Base-by-base conservation (phyloP, 2,113 vertebrate species). In the Stigmatopora nigra region DNA sequence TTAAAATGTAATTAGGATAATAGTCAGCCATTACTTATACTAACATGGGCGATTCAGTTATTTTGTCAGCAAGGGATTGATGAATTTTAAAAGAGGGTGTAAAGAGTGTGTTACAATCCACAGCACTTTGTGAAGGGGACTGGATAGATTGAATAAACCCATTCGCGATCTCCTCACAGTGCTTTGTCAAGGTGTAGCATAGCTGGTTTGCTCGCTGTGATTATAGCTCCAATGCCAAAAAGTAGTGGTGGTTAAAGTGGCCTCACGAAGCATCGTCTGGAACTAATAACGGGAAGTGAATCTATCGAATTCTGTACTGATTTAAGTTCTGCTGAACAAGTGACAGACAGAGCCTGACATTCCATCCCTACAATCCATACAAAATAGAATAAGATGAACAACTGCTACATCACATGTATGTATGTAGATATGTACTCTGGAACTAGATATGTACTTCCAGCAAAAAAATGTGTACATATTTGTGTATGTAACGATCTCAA, bases 1-100 rank as follows among this genome's bases (percentile, higher is more conserved):
- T 35, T 59, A 15, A 60, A 61, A 65, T 59, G 16, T 38, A 67
- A 70, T 56, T 49, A 35, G 51, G n/a, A n/a, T 61, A 19, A 20
- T 10, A 55, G 47, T 64, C 58, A 8, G 61, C 15, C 15, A 7
- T 36, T 22, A 41, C 12, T 41, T 41, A 14, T 53, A 13, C 8
- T 12, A 41, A 38, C 36, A 59, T 60, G 57, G 36, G 4, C 9
- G 16, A 41, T 41, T 41, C 38, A 4, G 36, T 41, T 19, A 44
- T 60, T 60, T 31, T 13, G 10, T 41, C 36, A 19, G 35, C 17
- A 41, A 41, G 35, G 16, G 36, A 60, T 60, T 60, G n/a, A 45
- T 22, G 41, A 44, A 61, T 45, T 61, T 61, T 6, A 20, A 6
- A 22, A 61, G 41, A 15, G 12, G n/a, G 59, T 45, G 41, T 15